Evolutionary conservation across 2,113 vertebrate genomes (phyloP), one percentile per base, ranked within the genome.

Genomic region (Leucopternis melanops): DNA sequence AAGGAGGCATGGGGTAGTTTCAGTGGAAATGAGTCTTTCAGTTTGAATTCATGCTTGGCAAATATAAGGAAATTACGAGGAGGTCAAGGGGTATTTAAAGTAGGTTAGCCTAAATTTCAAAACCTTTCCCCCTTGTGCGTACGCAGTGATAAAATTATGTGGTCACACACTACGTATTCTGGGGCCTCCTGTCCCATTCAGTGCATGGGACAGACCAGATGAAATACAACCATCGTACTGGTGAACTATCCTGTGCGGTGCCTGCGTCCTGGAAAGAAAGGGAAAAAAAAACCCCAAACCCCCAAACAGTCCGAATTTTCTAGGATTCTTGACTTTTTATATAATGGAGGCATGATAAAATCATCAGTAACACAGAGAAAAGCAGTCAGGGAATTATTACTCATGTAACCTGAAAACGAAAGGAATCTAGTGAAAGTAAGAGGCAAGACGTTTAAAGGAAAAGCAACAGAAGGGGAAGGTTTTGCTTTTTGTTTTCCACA

Each of bases 401-500:
- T 67, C 8, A 2, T 23, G 26, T 50, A 86, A 88, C 34, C 59
- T 1, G 0, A 72, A 66, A 62, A 6, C 14, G 52, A n/a, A 47
- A 81, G 50, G 19, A 83, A 42, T 61, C 15, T 66, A 45, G 27
- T 62, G 49, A 72, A 91, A 50, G 13, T 57, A 38, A 75, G 22
- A 61, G 34, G 40, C 27, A 34, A 45, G 44, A 73, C 81, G 32
- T 77, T 77, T 66, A 50, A 77, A 92, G 40, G 27, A 52, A 50
- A 15, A 31, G 32, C 25, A 54, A 10, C 16, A 49, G 58, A 54
- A 8, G 23, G 36, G 25, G 5, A 40, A 70, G 8, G n/a, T 42
- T 88, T 87, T 79, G 22, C 45, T 88, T 88, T 95, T 75, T 57
- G 8, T 92, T 93, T 85, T 72, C 81, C n/a, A 38, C 23, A 16